Percentiles rank a stretch among this genome's conserved stretches.
These are phyloP conservation scores for Xyliphius kryptos DNA, from an alignment of 2,113 vertebrate species.

Conservation along the genomic window DNA sequence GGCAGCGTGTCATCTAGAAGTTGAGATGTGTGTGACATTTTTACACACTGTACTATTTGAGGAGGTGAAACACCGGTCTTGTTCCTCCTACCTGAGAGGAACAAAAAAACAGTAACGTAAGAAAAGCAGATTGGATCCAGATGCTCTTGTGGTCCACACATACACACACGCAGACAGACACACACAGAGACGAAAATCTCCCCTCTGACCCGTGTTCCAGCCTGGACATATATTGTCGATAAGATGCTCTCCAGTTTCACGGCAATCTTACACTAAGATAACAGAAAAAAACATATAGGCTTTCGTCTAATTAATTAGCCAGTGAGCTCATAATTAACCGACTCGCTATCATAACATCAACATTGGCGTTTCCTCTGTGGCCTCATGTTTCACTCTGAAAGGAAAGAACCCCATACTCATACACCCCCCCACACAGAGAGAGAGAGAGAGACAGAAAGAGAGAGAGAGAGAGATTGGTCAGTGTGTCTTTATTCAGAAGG, in stretches of 20 bases:
- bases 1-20: too few relatives aligned
- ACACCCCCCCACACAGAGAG: too few relatives aligned
- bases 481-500: too few relatives aligned
- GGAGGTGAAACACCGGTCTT: constrained; percentile 67
- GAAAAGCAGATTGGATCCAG: constrained; percentile 51
- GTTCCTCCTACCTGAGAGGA: constrained; percentile 56
- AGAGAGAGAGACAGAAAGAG: too few relatives aligned
- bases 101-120: constrained; percentile 43
- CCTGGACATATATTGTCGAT: constrained; percentile 36
- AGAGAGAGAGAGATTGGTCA: too few relatives aligned
- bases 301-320: constrained; percentile 37
- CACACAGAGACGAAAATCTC: constrained; percentile 31
- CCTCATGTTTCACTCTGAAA: constrained; percentile 17
- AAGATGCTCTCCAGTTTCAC: constrained; percentile 42
- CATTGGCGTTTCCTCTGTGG: constrained; percentile 28
- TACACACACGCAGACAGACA: too few relatives aligned
- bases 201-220: constrained; percentile 36
- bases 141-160: constrained; percentile 34
- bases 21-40: too few relatives aligned
- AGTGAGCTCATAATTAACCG: constrained; percentile 45
- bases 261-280: constrained; percentile 40
- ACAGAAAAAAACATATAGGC: constrained; percentile 29
- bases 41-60: constrained; percentile 71
- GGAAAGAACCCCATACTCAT: too few relatives aligned
- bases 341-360: constrained; percentile 43